phyloP scores from a whole-genome alignment of 92 coral and sea anemone genomes.

The Parazoanthus atlanticus region DNA sequence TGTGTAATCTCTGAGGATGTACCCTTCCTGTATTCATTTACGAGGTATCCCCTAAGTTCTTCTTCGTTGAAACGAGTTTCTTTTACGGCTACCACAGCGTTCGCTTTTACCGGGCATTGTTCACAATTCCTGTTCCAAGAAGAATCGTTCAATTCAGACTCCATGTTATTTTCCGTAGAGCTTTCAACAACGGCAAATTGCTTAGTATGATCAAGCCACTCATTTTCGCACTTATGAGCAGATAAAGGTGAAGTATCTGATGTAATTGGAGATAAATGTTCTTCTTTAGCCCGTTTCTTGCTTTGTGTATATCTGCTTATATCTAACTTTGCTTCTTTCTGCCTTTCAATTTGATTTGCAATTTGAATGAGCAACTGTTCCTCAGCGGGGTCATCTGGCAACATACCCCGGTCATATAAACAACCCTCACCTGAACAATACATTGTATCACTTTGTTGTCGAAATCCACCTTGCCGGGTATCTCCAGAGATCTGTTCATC shows the following conservation, averaged over 20 bases:
- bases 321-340: neutral
- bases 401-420: neutral
- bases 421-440: neutral
- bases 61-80: too few species aligned
- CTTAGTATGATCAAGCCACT: neutral
- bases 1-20: too few species aligned
- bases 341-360: neutral
- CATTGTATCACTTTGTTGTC: neutral
- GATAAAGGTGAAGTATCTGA: neutral
- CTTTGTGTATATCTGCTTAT: neutral
- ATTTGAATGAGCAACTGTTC: neutral
- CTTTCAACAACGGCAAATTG: neutral
- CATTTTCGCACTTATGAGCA: neutral
- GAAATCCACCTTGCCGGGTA: neutral
- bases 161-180: neutral
- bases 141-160: neutral
- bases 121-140: too few species aligned
- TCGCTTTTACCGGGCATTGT: too few species aligned
- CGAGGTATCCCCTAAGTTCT: too few species aligned
- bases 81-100: too few species aligned
- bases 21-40: too few species aligned
- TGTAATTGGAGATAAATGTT: neutral
- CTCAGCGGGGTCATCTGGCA: neutral
- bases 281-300: neutral
- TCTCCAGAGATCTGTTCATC: neutral